These are phyloP conservation scores for Alcedo atthis DNA, from an alignment of 2,797 vertebrate species.

Conservation along the genomic window DNA sequence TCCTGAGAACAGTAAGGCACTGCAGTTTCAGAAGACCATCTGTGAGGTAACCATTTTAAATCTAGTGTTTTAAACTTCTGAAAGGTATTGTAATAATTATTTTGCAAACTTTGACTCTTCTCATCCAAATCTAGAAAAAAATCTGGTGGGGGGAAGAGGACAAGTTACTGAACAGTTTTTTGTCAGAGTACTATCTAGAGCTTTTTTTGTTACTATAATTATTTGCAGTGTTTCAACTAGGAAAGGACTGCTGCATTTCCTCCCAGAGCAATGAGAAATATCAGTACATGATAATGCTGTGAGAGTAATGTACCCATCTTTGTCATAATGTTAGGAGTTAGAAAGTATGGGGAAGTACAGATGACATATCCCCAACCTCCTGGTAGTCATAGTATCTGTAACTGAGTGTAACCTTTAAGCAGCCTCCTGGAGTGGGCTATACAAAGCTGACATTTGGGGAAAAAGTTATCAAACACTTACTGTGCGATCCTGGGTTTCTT, in stretches of 20 bases:
- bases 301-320: background rate
- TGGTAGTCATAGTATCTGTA: background rate
- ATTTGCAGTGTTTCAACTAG: background rate
- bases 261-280: background rate
- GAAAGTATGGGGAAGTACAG: background rate
- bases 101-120: background rate
- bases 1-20: slow-evolving; percentile 87
- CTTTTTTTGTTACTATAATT: background rate
- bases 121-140: background rate
- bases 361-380: background rate
- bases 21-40: slow-evolving; percentile 81
- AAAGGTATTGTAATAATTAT: background rate
- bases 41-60: slow-evolving; percentile 76
- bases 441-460: background rate
- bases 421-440: background rate
- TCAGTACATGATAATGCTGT: background rate
- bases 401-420: background rate
- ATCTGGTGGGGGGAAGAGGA: background rate
- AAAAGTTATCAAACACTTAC: background rate
- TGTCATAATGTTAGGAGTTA: background rate
- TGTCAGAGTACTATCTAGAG: background rate
- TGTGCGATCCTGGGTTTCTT: background rate
- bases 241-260: background rate
- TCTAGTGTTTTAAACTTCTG: background rate
- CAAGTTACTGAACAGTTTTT: background rate